These are phyloP conservation scores for Pristionchus entomophagus DNA, from an alignment of 2,888 invertebrate genomes.

Conservation along the genomic window DNA sequence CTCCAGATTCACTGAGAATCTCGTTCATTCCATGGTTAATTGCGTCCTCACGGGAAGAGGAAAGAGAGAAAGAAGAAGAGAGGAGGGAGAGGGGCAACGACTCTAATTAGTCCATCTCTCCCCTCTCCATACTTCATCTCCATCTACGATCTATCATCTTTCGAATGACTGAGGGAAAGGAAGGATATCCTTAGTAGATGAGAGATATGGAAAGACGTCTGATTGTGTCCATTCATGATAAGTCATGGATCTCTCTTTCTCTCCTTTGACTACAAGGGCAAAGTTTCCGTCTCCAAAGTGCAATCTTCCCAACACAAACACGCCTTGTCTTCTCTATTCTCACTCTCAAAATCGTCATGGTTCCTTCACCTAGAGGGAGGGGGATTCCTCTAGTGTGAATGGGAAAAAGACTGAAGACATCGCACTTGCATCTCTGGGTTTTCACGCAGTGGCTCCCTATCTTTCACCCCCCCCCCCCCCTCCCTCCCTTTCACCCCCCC, in stretches of 20 bases:
- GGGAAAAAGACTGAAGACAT: no score
- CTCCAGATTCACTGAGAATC: no score
- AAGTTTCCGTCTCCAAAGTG: not conserved
- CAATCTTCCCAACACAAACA: not conserved
- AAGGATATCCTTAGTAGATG: no score
- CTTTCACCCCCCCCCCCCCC: no score
- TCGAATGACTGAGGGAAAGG: not conserved
- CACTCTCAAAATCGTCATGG: not conserved
- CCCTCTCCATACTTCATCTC: slow-evolving; percentile 24
- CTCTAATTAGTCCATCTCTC: not conserved
- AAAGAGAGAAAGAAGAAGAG: not conserved
- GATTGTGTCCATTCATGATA: not conserved
- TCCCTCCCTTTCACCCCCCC: no score
- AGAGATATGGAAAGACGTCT: not conserved
- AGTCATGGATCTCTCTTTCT: not conserved
- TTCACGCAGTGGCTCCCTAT: no score
- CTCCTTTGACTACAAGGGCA: not conserved
- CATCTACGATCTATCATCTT: not conserved
- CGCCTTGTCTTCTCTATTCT: not conserved
- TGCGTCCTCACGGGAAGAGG: not conserved
- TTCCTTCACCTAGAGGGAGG: not conserved
- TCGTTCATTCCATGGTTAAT: no score
- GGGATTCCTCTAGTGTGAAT: not conserved
- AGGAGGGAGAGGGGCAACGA: not conserved
- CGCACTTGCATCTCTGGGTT: no score